Conservation (phyloP, 2,113 vertebrate species). For the Festucalex cinctus region DNA sequence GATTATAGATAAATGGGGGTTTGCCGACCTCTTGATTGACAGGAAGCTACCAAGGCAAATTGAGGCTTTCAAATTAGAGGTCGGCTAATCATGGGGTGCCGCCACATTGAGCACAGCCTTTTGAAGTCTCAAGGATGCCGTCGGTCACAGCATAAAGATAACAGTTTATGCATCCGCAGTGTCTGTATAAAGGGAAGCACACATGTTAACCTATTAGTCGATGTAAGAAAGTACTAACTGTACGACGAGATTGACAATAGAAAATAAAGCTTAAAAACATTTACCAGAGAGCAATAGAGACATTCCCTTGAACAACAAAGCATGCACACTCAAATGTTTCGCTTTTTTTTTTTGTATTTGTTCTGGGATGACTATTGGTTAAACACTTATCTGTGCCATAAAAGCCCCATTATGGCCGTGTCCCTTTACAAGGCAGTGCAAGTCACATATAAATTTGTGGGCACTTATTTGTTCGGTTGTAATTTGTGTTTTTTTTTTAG, state of each 20-base stretch:
- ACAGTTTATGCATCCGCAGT: background rate
- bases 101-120: background rate
- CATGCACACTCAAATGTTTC: background rate
- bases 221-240: background rate
- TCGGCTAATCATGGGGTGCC: background rate
- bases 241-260: background rate
- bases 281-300: no score
- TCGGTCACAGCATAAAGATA: background rate
- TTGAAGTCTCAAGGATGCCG: background rate
- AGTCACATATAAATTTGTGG: no score
- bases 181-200: background rate
- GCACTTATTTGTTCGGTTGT: slow-evolving; percentile 9
- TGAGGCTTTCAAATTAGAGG: background rate
- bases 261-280: no score
- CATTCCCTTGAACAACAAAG: no score
- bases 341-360: slow-evolving; percentile 11
- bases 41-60: background rate
- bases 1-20: background rate
- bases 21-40: background rate
- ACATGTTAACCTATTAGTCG: background rate
- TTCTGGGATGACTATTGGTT: slow-evolving; percentile 50
- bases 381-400: slow-evolving; percentile 43
- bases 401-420: slow-evolving; percentile 41
- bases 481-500: slow-evolving; percentile 20
- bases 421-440: slow-evolving; percentile 16